phyloP scores from a whole-genome alignment of 2,888 invertebrate genomes.

The Zygothrica quintamaculata region DNA sequence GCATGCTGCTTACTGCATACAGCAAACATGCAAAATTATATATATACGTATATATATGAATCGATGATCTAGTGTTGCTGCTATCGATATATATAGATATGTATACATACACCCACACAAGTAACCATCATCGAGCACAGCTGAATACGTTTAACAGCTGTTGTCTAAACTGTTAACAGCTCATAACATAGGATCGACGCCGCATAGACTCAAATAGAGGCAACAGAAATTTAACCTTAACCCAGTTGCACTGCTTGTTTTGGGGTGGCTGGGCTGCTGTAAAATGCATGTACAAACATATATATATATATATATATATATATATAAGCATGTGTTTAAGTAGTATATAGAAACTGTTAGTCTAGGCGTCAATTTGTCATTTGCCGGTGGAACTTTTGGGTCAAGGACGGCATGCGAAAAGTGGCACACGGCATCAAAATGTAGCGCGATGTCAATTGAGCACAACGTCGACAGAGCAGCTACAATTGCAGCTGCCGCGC shows the following conservation, averaged over 20 bases:
- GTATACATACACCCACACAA: constrained; percentile 3
- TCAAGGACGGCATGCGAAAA: constrained; percentile 68
- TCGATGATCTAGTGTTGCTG: too few species aligned
- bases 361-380: constrained; percentile 38
- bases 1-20: too few species aligned
- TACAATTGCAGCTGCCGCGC: constrained; percentile 11
- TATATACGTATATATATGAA: not conserved
- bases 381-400: constrained; percentile 59
- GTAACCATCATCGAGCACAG: constrained; percentile 12
- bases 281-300: constrained; percentile 8
- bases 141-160: constrained; percentile 35
- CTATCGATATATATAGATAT: not conserved
- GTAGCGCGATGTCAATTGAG: constrained; percentile 49
- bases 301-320: not conserved
- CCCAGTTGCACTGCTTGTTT: constrained; percentile 30
- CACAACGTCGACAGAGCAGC: constrained; percentile 35
- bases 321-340: constrained; percentile 10
- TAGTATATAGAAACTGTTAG: constrained; percentile 18
- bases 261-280: constrained; percentile 17
- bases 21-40: too few species aligned
- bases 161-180: constrained; percentile 40
- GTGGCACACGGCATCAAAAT: constrained; percentile 54
- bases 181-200: constrained; percentile 36
- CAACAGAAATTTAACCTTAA: constrained; percentile 29
- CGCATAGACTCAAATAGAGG: constrained; percentile 14